Evolutionary conservation across 2,113 vertebrate species (phyloP).

Genomic region (Cisticola juncidis): DNA sequence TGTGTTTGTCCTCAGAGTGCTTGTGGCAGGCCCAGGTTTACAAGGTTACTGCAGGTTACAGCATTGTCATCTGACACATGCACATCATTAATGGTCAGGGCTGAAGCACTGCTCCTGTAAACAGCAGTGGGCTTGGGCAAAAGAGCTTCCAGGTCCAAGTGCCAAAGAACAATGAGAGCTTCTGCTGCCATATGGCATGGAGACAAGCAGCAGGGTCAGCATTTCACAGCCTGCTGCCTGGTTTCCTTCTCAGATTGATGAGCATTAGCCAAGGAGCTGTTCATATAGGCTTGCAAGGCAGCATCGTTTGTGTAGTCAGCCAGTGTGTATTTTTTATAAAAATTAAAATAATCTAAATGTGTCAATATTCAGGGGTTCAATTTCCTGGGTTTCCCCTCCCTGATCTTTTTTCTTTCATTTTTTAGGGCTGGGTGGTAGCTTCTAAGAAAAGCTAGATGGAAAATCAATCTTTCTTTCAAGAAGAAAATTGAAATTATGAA

Average conservation of each 20-base stretch:
- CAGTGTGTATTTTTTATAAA: neutral
- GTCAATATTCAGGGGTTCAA: neutral
- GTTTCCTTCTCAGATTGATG: neutral
- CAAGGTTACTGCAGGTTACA: neutral
- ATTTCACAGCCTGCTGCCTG: neutral
- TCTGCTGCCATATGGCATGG: conserved; percentile 44
- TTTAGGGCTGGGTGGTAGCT: neutral
- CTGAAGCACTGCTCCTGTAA: neutral
- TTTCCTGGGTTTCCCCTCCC: neutral
- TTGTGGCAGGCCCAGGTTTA: neutral
- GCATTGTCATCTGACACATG: neutral
- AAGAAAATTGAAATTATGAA: neutral
- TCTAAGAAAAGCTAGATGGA: neutral
- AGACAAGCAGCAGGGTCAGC: conserved; percentile 17
- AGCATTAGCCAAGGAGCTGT: neutral
- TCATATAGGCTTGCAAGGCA: neutral
- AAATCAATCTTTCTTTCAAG: neutral
- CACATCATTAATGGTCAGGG: neutral
- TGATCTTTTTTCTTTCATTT: neutral
- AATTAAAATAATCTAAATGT: neutral
- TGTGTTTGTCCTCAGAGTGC: neutral
- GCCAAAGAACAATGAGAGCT: neutral
- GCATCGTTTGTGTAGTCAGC: neutral
- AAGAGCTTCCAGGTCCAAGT: neutral
- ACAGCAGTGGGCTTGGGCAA: neutral